Evolutionary conservation across 2,797 vertebrate species (phyloP).

Genomic region (Holocentrus rufus): DNA sequence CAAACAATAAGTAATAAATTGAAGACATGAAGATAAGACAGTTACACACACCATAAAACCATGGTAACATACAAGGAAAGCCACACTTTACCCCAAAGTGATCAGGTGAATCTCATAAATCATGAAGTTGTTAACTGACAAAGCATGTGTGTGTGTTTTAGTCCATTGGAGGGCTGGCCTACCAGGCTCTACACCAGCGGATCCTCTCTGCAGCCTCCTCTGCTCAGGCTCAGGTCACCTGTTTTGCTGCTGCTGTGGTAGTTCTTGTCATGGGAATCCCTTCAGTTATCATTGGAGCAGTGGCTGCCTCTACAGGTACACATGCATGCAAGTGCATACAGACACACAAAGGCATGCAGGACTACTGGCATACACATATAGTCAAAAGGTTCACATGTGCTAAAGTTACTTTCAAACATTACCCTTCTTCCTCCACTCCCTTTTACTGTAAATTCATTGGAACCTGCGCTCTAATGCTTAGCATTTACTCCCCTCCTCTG

Average conservation of each 20-base stretch:
- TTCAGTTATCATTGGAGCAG: conserved; percentile 79
- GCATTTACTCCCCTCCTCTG: neutral
- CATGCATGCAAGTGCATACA: neutral
- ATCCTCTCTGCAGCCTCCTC: conserved; percentile 72
- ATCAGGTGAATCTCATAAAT: neutral
- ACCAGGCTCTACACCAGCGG: conserved; percentile 71
- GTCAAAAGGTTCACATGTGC: neutral
- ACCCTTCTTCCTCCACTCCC: neutral
- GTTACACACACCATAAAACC: no score
- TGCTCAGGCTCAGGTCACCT: conserved; percentile 79
- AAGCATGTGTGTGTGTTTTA: conserved; percentile 26
- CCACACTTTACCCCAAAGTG: no score
- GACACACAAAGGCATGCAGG: neutral
- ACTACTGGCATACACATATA: neutral
- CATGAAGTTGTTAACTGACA: neutral
- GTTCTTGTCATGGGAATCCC: conserved; percentile 79
- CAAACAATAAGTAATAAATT: no score
- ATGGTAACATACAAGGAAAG: no score
- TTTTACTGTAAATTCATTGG: neutral
- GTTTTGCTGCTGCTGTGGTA: conserved; percentile 74
- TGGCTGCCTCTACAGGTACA: conserved; percentile 82
- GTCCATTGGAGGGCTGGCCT: conserved; percentile 68
- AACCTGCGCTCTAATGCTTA: neutral
- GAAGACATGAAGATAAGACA: no score
- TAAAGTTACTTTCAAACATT: neutral